Percentiles rank a stretch among this genome's conserved stretches.
Evolutionary conservation across 2,113 vertebrate genomes (phyloP).

Genomic region (Paramisgurnus dabryanus): DNA sequence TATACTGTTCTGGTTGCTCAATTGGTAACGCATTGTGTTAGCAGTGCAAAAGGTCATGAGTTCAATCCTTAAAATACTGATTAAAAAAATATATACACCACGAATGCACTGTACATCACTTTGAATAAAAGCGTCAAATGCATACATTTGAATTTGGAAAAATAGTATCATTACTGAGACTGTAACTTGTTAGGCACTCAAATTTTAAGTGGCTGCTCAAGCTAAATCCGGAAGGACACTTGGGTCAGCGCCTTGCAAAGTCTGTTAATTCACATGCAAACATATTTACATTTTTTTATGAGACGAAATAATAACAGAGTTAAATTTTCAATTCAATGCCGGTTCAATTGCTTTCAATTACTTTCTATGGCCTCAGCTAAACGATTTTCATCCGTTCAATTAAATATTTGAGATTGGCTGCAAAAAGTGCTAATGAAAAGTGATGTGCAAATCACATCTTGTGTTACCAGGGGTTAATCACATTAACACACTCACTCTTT

Average conservation of each 20-base stretch:
- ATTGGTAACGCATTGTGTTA: too few relatives aligned
- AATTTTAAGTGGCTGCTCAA: not conserved
- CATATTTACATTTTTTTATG: constrained; percentile 40
- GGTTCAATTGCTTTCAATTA: constrained; percentile 62
- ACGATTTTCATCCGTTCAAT: constrained; percentile 58
- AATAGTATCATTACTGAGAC: too few relatives aligned
- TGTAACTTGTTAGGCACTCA: too few relatives aligned
- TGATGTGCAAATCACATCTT: constrained; percentile 52
- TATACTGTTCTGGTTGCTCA: too few relatives aligned
- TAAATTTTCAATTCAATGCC: constrained; percentile 54
- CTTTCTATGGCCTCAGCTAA: constrained; percentile 46
- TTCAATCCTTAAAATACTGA: too few relatives aligned
- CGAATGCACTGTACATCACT: too few relatives aligned
- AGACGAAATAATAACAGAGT: constrained; percentile 37
- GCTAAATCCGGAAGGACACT: not conserved
- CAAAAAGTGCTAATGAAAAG: constrained; percentile 59
- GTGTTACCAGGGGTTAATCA: constrained; percentile 46
- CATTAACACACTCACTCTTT: constrained; percentile 49
- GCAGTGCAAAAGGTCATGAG: too few relatives aligned
- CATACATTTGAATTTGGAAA: too few relatives aligned
- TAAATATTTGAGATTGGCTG: constrained; percentile 56
- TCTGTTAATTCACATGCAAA: not conserved
- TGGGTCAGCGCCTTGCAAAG: not conserved
- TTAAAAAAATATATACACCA: too few relatives aligned
- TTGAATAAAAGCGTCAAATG: too few relatives aligned